Conservation (phyloP, 2,797 vertebrate species). For the Smutsia gigantea region DNA sequence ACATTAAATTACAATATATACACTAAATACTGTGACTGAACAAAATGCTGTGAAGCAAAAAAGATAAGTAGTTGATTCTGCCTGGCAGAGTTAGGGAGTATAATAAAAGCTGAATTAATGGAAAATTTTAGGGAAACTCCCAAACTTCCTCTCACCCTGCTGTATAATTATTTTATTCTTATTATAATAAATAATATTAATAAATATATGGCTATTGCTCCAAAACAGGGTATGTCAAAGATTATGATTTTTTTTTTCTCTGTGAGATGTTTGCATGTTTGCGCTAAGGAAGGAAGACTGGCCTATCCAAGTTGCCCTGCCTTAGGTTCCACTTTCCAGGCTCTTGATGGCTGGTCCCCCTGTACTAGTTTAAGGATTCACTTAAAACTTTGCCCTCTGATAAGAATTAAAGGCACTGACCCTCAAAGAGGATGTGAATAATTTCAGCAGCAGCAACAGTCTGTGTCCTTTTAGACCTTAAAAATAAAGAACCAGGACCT, state of each 20-base stretch:
- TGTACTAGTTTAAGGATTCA: not conserved
- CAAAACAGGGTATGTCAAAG: not conserved
- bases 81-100: not conserved
- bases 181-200: conserved; percentile 8
- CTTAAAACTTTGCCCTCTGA: not conserved
- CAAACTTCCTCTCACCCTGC: not conserved
- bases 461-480: not conserved
- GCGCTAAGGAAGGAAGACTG: not conserved
- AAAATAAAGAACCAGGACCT: not conserved
- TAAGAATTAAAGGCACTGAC: not conserved
- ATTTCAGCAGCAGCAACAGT: not conserved
- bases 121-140: conserved; percentile 35
- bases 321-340: not conserved
- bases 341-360: not conserved
- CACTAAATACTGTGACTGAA: not conserved
- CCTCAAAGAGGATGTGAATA: not conserved
- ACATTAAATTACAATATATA: not conserved
- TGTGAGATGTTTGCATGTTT: not conserved
- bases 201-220: not conserved
- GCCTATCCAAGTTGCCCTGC: not conserved
- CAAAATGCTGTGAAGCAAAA: conserved; percentile 21
- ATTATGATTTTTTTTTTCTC: not conserved
- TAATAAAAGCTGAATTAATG: conserved; percentile 23
- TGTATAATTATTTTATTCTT: conserved; percentile 11
- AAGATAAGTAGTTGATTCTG: conserved; percentile 22